These are phyloP conservation scores for Raphicerus campestris DNA, from an alignment of 2,113 vertebrate genomes.

Conservation along the genomic window DNA sequence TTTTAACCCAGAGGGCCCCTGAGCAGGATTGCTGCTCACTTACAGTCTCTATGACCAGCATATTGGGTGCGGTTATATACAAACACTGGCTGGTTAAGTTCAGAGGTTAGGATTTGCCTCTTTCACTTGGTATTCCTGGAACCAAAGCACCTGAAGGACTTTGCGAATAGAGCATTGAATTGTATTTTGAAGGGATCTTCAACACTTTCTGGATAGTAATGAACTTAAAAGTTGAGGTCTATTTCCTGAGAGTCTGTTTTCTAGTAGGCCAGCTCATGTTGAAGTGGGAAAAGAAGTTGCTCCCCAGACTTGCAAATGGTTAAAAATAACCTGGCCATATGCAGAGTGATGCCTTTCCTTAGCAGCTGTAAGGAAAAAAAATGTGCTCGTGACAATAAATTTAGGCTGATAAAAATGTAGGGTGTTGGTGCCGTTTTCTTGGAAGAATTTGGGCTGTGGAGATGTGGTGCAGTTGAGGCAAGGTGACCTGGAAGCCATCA, in stretches of 20 bases:
- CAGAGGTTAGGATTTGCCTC: neutral
- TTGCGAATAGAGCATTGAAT: neutral
- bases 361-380: neutral
- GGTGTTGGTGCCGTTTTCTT: neutral
- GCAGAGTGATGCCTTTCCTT: neutral
- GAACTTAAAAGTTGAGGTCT: neutral
- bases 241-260: neutral
- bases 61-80: neutral
- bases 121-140: neutral
- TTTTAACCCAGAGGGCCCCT: constrained; percentile 49
- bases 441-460: neutral
- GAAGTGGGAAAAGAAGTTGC: neutral
- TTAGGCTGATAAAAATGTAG: neutral
- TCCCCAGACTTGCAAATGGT: neutral
- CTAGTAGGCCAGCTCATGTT: accelerated
- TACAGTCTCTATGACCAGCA: constrained; percentile 4
- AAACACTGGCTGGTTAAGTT: constrained; percentile 25
- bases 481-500: neutral
- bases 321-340: neutral
- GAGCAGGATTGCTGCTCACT: constrained; percentile 29
- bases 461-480: accelerated
- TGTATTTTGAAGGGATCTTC: constrained; percentile 29
- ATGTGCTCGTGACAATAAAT: neutral
- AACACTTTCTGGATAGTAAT: neutral
- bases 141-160: neutral